Base-by-base conservation (phyloP, 2,797 vertebrate genomes). In the Tolypeutes matacus region DNA sequence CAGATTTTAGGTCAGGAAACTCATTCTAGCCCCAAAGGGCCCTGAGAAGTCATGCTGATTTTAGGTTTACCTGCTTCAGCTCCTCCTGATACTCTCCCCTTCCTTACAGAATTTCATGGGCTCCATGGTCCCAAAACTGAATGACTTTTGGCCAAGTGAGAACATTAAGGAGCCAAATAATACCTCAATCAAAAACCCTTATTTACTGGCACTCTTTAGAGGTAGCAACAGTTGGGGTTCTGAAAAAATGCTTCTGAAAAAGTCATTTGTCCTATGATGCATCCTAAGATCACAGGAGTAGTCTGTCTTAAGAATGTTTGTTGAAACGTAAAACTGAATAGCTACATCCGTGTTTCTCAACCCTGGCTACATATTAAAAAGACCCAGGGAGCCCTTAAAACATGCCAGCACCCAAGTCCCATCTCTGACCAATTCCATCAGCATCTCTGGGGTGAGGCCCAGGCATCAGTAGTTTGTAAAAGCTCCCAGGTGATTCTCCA, bases 391-490 rank as follows among this genome's bases (percentile, higher is more conserved):
- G 29, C 31, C 39, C 56, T 84, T n/a, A 29, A 78, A 60, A 42
- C 5, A 13, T 9, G 7, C 36, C 77, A 6, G 23, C 3, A 1
- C 34, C 53, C 49, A 75, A 86, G 36, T 21, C 46, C 21, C 2
- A 8, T 51, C 15, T 29, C n/a, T 36, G 83, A 9, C 34, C 2
- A 21, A 23, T 4, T 2, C 56, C 42, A 23, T 27, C n/a, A 12
- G 34, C 25, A 36, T 42, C 27, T 39, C 39, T 1, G 20, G 42
- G 34, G 0, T 0, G 65, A 75, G 51, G 69, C 64, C 27, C 27
- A 0, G 6, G 31, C 34, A 2, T 5, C 0, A 1, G 15, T 3
- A 0, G 17, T 3, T 62, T 34, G 11, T 31, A 25, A 72, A 91
- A 65, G 53, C 81, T 82, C 78, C 67, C 49, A 31, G 72, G 93